Evolutionary conservation across 2,888 invertebrate species (phyloP), one percentile per base, ranked within the genome.

Genomic region (Tanypteryx hageni): DNA sequence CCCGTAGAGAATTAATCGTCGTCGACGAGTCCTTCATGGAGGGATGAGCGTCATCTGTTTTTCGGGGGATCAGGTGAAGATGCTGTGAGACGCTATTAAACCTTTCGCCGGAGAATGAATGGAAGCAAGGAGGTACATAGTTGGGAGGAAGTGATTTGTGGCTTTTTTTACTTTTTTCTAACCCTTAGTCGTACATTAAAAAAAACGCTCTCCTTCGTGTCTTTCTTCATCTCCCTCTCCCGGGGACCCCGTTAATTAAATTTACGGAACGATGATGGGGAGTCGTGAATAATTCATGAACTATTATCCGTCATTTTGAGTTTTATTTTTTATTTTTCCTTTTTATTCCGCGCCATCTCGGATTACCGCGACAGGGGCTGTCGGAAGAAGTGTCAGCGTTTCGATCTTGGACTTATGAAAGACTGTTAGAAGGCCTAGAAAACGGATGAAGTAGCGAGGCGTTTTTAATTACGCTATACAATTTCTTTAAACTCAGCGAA

Each of bases 41-140:
- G 11, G 76, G 13, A 27, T 7, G 22, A 22, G 11, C 22, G 76
- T 22, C 18, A 22, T 27, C 27, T 13, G 22, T 13, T 76, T 76
- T 76, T n/a, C n/a, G 68, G 18, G 68, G 76, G 76, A 76, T 76
- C 76, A 76, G 76, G 76, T 76, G 76, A 76, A 76, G 76, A 27
- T 27, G 76, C 76, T 27, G n/a, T 3, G 16, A 18, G 64, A 16
- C 0, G 18, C 64, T 11, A 16, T 68, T 44, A 68, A 76, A 76
- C 76, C 76, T 76, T 22, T 76, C 68, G 68, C 5, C 18, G 68
- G 76, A 11, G 13, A 22, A 76, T 3, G 44, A 44, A 44, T 3
- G 44, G 44, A 44, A 22, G 76, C 76, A 27, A 76, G 27, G 27
- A 27, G 76, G 76, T 5, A n/a, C n/a, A n/a, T n/a, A 27, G 22